Conservation (phyloP, 2,113 vertebrate species). For the Cynocephalus volans region DNA sequence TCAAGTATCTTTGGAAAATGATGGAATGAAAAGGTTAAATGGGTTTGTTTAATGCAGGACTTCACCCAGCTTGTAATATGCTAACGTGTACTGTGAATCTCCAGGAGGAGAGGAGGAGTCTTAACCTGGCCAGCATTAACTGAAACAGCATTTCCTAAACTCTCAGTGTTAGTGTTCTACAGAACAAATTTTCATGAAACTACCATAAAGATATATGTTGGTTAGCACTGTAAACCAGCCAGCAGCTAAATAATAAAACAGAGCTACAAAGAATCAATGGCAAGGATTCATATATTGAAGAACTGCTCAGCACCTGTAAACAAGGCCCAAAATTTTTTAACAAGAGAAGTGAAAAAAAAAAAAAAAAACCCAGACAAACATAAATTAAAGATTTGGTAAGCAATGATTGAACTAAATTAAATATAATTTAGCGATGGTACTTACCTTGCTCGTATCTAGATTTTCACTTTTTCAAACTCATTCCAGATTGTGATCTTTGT, state of each 20-base stretch:
- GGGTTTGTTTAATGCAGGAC: neutral
- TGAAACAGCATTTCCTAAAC: neutral
- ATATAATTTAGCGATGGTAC: neutral
- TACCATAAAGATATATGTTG: neutral
- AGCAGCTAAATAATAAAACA: neutral
- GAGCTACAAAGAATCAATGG: neutral
- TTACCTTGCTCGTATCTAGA: neutral
- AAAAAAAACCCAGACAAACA: neutral
- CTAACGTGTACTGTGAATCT: neutral
- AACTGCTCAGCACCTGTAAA: neutral
- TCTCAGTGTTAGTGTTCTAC: neutral
- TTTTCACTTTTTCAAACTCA: slow-evolving; percentile 17
- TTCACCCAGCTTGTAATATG: neutral
- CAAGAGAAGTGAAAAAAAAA: neutral
- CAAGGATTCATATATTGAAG: slow-evolving; percentile 1
- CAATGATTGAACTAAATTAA: neutral
- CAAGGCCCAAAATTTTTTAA: neutral
- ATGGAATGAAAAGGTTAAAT: neutral
- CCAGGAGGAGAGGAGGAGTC: neutral
- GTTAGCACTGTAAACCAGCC: neutral
- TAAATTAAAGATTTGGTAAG: neutral
- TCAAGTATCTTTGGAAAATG: neutral
- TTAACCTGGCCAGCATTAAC: neutral
- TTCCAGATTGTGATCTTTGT: neutral
- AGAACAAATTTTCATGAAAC: neutral